These are phyloP conservation scores for Siniperca scherzeri DNA, from an alignment of 2,797 vertebrate genomes.

Conservation along the genomic window DNA sequence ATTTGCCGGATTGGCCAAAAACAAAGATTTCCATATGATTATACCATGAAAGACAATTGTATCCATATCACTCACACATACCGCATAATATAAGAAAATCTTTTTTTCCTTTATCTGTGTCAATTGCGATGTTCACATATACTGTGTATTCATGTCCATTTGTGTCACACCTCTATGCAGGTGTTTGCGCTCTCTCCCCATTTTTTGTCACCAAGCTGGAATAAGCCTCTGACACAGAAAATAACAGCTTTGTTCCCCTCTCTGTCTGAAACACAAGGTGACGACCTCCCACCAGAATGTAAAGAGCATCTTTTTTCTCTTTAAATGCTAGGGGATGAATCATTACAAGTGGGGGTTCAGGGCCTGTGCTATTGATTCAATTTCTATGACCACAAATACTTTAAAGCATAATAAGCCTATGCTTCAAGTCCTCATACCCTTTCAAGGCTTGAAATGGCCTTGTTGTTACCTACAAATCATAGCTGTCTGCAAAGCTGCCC, in stretches of 20 bases:
- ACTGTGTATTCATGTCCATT: conserved; percentile 25
- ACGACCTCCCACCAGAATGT: conserved; percentile 75
- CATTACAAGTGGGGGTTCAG: conserved; percentile 55
- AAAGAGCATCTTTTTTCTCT: conserved; percentile 65
- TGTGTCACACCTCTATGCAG: conserved; percentile 23
- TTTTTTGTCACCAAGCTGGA: conserved; percentile 59
- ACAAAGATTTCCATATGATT: not conserved
- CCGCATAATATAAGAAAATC: not conserved
- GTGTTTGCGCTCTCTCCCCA: conserved; percentile 40
- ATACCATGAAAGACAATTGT: not conserved
- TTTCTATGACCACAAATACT: conserved; percentile 87
- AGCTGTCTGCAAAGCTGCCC: conserved; percentile 68
- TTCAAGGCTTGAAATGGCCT: conserved; percentile 82
- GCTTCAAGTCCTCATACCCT: conserved; percentile 79
- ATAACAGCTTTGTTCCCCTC: conserved; percentile 64
- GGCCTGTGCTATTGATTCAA: conserved; percentile 81
- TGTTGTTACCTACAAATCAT: conserved; percentile 85
- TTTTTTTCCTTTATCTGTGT: conserved; percentile 10
- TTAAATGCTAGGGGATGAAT: conserved; percentile 74
- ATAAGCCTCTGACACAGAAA: conserved; percentile 63
- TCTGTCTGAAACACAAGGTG: conserved; percentile 66
- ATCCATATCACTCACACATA: not conserved
- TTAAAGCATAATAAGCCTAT: conserved; percentile 84
- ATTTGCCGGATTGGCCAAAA: not conserved
- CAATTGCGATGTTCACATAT: not conserved